Conservation (phyloP, 2,113 vertebrate genomes). For the Lepus timidus region DNA sequence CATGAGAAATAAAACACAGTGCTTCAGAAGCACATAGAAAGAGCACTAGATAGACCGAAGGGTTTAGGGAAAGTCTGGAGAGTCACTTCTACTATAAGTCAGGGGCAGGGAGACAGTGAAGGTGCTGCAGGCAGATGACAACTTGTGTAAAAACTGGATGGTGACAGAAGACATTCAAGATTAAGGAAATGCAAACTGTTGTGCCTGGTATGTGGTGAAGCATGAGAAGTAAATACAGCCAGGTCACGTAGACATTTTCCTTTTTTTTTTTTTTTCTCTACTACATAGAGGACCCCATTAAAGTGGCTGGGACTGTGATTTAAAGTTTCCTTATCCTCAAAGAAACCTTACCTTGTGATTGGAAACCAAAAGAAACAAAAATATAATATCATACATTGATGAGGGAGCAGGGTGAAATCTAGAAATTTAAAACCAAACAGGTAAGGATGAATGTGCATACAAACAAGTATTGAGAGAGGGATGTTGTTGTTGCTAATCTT, state of each 20-base stretch:
- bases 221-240: background rate
- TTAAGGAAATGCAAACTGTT: background rate
- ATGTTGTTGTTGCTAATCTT: background rate
- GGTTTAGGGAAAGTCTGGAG: background rate
- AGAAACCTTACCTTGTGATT: background rate
- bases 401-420: background rate
- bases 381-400: background rate
- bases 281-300: background rate
- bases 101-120: background rate
- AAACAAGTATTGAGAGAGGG: background rate
- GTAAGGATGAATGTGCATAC: background rate
- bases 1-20: background rate
- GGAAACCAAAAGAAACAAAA: background rate
- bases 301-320: background rate
- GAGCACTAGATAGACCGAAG: background rate
- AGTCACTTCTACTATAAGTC: background rate
- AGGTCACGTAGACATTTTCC: background rate
- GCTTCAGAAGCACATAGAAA: background rate
- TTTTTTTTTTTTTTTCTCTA: background rate
- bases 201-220: background rate
- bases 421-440: background rate
- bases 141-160: background rate
- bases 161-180: background rate
- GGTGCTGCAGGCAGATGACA: background rate
- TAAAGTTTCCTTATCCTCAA: constrained; percentile 11